Evolutionary conservation across 2,888 invertebrate genomes (phyloP), one percentile per base, ranked within the genome.

Genomic region (Neoitamus cyanurus): DNA sequence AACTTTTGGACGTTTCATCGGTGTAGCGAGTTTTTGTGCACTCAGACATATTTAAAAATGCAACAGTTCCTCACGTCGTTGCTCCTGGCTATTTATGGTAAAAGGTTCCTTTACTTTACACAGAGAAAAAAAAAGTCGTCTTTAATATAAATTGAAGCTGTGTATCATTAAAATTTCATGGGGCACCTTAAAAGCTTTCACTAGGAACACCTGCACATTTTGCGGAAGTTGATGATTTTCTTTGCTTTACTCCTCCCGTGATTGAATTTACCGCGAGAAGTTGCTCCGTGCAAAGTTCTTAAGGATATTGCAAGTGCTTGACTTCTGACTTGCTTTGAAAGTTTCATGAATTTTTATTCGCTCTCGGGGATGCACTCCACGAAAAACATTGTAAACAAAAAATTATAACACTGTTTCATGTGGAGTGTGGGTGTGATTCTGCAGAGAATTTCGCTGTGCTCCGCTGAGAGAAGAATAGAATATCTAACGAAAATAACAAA

Each of bases 1-100:
- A 42, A 75, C 42, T 75, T 37, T 58, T 58, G 58, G 58, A 58
- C 58, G 9, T 25, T 58, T 58, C 25, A 58, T 15, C 25, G 25
- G 58, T 25, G 58, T 20, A 58, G 15, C 25, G 25, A 58, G 25
- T 58, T 58, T 42, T 75, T 75, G 75, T 75, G 75, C 75, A 75
- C 75, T 75, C 42, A 75, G 75, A 37, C 9, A 20, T 75, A 42
- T 20, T 75, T 75, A 75, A 75, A 75, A 75, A 75, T 75, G 75
- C 37, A 37, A 42, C 75, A 75, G 42, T 28, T 34, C 11, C 20
- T 42, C 25, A 15, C 28, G 25, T 25, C 75, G 28, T 37, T 42
- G 25, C 42, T 75, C 28, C 28, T 75, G 20, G 37, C 42, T 75
- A 75, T 37, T 75, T 75, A 75, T 75, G 75, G 75, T 75, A 75